Evolutionary conservation across 1,140 invertebrate genomes (phyloP).

Genomic region (Pantala flavescens): DNA sequence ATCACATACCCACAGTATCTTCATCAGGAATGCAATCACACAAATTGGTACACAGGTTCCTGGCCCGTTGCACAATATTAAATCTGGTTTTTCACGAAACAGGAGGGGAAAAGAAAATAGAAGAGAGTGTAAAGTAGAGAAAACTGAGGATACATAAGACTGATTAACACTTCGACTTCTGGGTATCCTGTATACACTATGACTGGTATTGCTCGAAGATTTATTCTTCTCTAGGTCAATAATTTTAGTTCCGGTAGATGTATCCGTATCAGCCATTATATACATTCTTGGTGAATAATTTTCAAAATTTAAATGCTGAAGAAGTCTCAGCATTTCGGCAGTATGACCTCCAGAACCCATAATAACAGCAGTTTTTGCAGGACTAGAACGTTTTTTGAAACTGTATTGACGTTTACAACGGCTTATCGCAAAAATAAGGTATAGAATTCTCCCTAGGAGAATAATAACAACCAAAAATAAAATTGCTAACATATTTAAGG

Average conservation of each 20-base stretch:
- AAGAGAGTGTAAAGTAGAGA: conserved; percentile 63
- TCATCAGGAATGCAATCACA: conserved; percentile 54
- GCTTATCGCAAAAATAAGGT: no score
- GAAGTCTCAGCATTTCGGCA: conserved; percentile 70
- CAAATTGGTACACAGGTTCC: conserved; percentile 89
- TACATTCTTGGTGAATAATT: conserved; percentile 63
- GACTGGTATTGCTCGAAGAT: neutral
- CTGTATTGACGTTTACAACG: neutral
- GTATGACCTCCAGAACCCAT: conserved; percentile 72
- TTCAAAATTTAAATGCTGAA: conserved; percentile 44
- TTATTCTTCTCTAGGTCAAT: conserved; percentile 37
- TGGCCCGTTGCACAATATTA: conserved; percentile 88
- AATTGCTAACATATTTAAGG: no score
- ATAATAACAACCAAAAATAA: no score
- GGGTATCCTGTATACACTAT: conserved; percentile 51
- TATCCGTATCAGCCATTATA: conserved; percentile 67
- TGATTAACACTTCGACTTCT: conserved; percentile 82
- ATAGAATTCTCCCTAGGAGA: no score
- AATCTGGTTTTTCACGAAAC: conserved; percentile 54
- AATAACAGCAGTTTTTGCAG: conserved; percentile 30
- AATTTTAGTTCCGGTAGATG: conserved; percentile 57
- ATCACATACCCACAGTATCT: conserved; percentile 51
- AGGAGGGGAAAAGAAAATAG: conserved; percentile 58
- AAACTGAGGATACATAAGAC: conserved; percentile 65
- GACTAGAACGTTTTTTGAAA: neutral